Base-by-base conservation (phyloP, 1,140 invertebrate species). In the Lepidurus arcticus region DNA sequence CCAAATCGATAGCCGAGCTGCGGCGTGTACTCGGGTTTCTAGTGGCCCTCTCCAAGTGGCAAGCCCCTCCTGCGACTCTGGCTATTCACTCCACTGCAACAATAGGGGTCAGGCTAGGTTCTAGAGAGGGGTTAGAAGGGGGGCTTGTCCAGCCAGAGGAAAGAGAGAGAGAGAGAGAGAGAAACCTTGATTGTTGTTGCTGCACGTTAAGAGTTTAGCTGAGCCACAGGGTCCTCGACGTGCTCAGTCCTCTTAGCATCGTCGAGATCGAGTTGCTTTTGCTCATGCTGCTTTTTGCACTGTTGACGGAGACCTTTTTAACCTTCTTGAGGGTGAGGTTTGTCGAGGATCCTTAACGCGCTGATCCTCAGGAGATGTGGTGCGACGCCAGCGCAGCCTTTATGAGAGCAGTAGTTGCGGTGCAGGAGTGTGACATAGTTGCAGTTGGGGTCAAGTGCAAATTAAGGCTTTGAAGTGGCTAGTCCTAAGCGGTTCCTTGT, bases 131-230 rank as follows among this genome's bases (percentile, higher is more conserved):
- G 53, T 65, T 13, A 16, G 53, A 7, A 7, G 13, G 53, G 47
- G 53, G 53, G 53, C 21, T 65, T 13, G 16, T 21, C 53, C 16
- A 65, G 53, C 53, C 16, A 34, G 34, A 34, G 34, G 34, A 34
- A 34, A 34, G 34, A 34, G 34, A 24, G 24, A 24, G 24, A 24
- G 24, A 34, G 34, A 65, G 53, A 65, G 53, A 65, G 47, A 13
- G 47, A 65, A 65, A 65, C 53, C 21, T 65, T 65, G 53, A 65
- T 65, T 65, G 53, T 65, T 65, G 53, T 65, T 65, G 53, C 53
- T 65, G 53, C 53, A 65, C 4, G 53, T 65, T 65, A 65, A 65
- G 53, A 65, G 53, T 65, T 65, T 65, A 16, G 53, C 53, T 65
- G 53, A 65, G 53, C 53, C 53, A 65, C 53, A 65, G 21, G 53